Evolutionary conservation across 2,113 vertebrate genomes (phyloP).

Genomic region (Arothron firmamentum): DNA sequence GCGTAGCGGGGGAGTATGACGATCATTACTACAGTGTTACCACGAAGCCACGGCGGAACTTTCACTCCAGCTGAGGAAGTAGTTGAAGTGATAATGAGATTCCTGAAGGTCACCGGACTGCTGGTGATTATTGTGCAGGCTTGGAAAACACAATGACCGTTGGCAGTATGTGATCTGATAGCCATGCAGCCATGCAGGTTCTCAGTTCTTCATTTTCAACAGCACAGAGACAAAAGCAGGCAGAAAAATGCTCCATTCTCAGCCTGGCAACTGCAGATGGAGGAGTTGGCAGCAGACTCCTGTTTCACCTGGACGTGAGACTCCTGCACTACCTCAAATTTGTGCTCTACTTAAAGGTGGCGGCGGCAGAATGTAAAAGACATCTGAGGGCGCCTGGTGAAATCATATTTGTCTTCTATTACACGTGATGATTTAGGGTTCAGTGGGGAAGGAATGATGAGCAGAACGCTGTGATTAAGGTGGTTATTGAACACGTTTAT

Average conservation of each 20-base stretch:
- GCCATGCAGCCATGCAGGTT: neutral
- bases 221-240: neutral
- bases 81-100: constrained; percentile 21
- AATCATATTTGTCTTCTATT: neutral
- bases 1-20: neutral
- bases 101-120: constrained; percentile 44
- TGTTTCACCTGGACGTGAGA: constrained; percentile 59
- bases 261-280: constrained; percentile 32
- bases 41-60: constrained; percentile 24
- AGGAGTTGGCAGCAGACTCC: constrained; percentile 21
- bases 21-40: constrained; percentile 37
- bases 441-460: too few relatives aligned
- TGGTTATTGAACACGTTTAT: too few relatives aligned
- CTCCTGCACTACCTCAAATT: constrained; percentile 44
- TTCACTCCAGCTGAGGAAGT: constrained; percentile 27
- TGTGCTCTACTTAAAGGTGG: constrained; percentile 39
- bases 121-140: neutral
- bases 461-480: too few relatives aligned
- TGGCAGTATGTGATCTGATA: neutral
- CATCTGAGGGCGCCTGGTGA: constrained; percentile 49
- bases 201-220: neutral
- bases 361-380: constrained; percentile 47
- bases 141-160: constrained; percentile 6
- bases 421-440: too few relatives aligned
- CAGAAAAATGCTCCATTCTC: constrained; percentile 5